phyloP scores from a whole-genome alignment of 64 coral and sea anemone genomes.

The Trachythela sp. region DNA sequence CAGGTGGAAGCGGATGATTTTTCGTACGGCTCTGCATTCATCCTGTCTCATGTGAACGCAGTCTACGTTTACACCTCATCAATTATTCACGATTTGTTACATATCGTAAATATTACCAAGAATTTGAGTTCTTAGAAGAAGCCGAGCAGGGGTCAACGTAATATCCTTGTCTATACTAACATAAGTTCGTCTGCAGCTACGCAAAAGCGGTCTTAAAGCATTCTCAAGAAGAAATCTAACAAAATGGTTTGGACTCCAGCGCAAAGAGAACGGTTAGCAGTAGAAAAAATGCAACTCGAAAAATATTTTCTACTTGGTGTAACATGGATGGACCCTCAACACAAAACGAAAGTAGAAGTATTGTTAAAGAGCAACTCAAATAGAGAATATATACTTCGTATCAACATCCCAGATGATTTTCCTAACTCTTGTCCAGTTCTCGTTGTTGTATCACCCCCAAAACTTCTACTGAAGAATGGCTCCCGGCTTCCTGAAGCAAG shows the following conservation, averaged over 20 bases:
- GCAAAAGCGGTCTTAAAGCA: too few species aligned
- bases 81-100: too few species aligned
- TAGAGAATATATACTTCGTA: slow-evolving; percentile 43
- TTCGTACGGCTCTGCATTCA: too few species aligned
- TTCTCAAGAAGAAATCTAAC: too few species aligned
- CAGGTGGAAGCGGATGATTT: too few species aligned
- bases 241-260: slow-evolving; percentile 25
- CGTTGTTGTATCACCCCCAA: slow-evolving; percentile 44
- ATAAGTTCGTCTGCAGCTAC: too few species aligned
- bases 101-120: too few species aligned
- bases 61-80: too few species aligned
- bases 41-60: too few species aligned
- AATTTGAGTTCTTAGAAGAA: too few species aligned
- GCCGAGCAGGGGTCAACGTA: too few species aligned
- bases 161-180: too few species aligned
- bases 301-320: slow-evolving; percentile 12
- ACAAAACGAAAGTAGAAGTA: slow-evolving; percentile 43
- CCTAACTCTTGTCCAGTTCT: slow-evolving; percentile 62
- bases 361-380: slow-evolving; percentile 32
- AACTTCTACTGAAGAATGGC: neutral
- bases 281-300: slow-evolving; percentile 8
- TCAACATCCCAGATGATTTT: slow-evolving; percentile 54
- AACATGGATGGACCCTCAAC: neutral
- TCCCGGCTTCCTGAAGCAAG: slow-evolving; percentile 26
- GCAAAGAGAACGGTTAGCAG: neutral